Conservation (phyloP, 2,797 vertebrate genomes). For the Capromys pilorides region DNA sequence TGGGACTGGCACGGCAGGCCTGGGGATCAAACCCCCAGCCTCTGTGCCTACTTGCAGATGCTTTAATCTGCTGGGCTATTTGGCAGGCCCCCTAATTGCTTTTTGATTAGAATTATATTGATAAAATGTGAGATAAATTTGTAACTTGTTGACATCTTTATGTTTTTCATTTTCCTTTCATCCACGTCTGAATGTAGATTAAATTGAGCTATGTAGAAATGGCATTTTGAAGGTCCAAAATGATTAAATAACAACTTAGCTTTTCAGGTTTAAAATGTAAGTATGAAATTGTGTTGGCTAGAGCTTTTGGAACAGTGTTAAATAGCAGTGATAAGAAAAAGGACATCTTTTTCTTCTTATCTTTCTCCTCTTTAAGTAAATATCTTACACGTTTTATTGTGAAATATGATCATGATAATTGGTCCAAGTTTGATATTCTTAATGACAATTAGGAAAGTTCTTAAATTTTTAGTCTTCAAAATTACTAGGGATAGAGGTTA, state of each 20-base stretch:
- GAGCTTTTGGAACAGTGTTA: background rate
- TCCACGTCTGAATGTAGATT: background rate
- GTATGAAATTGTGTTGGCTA: background rate
- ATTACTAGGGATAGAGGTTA: background rate
- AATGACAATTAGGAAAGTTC: background rate
- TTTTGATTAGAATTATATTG: slow-evolving; percentile 32
- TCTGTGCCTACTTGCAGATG: too few relatives aligned
- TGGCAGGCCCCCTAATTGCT: background rate
- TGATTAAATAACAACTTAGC: slow-evolving; percentile 38
- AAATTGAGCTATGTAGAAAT: background rate
- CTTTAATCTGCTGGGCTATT: too few relatives aligned
- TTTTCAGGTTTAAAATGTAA: background rate
- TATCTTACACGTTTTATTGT: slow-evolving; percentile 19
- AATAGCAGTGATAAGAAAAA: background rate
- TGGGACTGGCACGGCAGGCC: too few relatives aligned
- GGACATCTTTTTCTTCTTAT: background rate
- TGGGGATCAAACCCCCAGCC: too few relatives aligned
- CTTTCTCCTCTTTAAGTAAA: background rate
- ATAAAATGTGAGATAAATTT: slow-evolving; percentile 22
- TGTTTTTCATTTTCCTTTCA: slow-evolving; percentile 4
- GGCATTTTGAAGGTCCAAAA: background rate
- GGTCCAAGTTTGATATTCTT: slow-evolving; percentile 3
- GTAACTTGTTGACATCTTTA: background rate
- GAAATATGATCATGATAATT: background rate
- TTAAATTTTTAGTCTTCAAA: background rate